Base-by-base conservation (phyloP, 2,888 invertebrate species). In the Oscheius sp. region DNA sequence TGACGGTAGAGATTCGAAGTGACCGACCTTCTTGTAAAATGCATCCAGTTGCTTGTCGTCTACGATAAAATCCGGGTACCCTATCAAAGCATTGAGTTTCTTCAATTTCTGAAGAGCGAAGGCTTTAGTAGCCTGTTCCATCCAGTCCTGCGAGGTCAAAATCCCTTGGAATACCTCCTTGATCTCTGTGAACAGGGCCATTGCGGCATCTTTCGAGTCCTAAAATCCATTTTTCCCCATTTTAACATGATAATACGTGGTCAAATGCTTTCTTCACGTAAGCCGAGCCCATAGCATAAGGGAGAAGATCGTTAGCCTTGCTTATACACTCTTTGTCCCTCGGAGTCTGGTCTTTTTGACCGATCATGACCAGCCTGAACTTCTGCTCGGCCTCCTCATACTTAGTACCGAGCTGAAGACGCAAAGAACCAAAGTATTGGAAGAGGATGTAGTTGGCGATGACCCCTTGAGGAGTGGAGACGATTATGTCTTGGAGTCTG, bases 31-130 rank as follows among this genome's bases (percentile, higher is more conserved):
- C 80, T 92, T 92, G 88, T 95, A 96, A 85, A 94, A 93, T 35
- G 93, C 92, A 84, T 95, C 93, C 58, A 96, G 90, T 82, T 93
- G 92, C 2, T 92, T 90, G 33, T 92, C 91, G 81, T 93, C 92
- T 21, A 94, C 90, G 86, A 96, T 94, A 85, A 94, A 96, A 88
- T 96, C 94, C 0, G 96, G 96, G 89, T 95, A 96, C 0, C 96
- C 96, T 81, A 97, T 95, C 76, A 86, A 79, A 35, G 77, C 76
- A 32, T 84, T 70, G 85, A 88, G 86, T 32, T 84, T 74, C 13
- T 79, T 74, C 21, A 83, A 84, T 75, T 86, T 84, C 55, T 76
- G 76, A 60, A 78, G 72, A 1, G 84, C 84, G 29, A 68, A 76
- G 66, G 81, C 77, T 70, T 81, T 94, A 0, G 96, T 96, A 51